phyloP scores from a whole-genome alignment of 2,113 vertebrate genomes.

The Catharus minimus region DNA sequence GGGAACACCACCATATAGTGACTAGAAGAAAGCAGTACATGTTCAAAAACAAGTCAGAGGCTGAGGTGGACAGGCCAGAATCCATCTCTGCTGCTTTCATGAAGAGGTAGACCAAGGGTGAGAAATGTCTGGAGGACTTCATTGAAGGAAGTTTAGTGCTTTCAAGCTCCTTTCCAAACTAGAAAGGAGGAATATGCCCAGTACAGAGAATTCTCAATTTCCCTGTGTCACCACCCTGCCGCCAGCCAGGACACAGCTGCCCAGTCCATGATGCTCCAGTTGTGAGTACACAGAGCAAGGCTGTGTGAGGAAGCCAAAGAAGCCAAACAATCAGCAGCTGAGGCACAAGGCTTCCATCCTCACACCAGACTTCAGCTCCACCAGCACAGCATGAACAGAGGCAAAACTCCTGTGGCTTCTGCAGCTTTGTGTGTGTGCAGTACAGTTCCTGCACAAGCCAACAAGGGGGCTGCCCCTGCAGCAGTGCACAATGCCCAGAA shows the following conservation, averaged over 20 bases:
- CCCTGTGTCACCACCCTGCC: not conserved
- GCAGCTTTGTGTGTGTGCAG: not conserved
- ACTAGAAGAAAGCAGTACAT: not conserved
- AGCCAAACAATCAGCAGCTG: not conserved
- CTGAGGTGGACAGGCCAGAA: not conserved
- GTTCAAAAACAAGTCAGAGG: not conserved
- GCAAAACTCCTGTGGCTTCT: not conserved
- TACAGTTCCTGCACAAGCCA: not conserved
- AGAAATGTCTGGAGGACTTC: not conserved
- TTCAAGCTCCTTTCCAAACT: not conserved
- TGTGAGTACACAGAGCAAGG: not conserved
- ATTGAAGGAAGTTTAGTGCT: not conserved
- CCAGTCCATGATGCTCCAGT: rapidly evolving
- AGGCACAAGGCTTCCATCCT: not conserved
- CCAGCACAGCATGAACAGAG: not conserved
- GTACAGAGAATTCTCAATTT: not conserved
- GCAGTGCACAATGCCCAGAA: rapidly evolving
- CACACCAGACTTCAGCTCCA: not conserved
- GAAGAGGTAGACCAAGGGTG: not conserved
- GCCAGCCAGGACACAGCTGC: not conserved
- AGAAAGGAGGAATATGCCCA: not conserved
- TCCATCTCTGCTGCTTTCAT: slow-evolving; percentile 12
- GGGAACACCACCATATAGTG: slow-evolving; percentile 47
- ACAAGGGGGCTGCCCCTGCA: not conserved
- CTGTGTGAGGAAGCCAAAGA: not conserved